Percentiles rank a stretch among this genome's conserved stretches.
Evolutionary conservation across 2,888 invertebrate genomes (phyloP).

Genomic region (Nomada lathburiana): DNA sequence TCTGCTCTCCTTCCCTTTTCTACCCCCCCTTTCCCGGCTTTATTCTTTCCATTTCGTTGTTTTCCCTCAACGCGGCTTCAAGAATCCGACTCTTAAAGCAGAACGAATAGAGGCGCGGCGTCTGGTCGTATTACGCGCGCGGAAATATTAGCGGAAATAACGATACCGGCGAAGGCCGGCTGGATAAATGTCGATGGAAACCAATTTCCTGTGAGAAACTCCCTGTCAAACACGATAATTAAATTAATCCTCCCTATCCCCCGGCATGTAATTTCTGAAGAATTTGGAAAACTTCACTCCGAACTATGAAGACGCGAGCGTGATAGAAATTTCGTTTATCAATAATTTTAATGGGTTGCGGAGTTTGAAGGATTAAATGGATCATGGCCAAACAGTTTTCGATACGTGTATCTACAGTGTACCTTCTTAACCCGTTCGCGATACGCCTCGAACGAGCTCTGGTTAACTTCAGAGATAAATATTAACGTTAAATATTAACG

Average conservation of each 20-base stretch:
- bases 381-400: neutral
- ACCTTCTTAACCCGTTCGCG: neutral
- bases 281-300: neutral
- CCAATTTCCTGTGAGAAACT: conserved; percentile 40
- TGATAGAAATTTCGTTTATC: no score
- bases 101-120: conserved; percentile 25
- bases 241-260: conserved; percentile 26
- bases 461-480: neutral
- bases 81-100: conserved; percentile 31
- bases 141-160: conserved; percentile 52
- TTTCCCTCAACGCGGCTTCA: neutral
- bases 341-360: no score
- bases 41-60: neutral
- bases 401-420: neutral
- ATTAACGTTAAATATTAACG: conserved; percentile 1
- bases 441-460: neutral
- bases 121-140: conserved; percentile 27
- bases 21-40: no score
- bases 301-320: neutral
- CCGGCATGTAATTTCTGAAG: neutral
- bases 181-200: conserved; percentile 41
- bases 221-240: neutral
- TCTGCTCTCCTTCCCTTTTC: neutral
- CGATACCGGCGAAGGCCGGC: conserved; percentile 16
- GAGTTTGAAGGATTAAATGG: no score